Percentiles rank a stretch among this genome's conserved stretches.
Conservation (phyloP, 2,888 invertebrate genomes). For the Chironomus tentans region DNA sequence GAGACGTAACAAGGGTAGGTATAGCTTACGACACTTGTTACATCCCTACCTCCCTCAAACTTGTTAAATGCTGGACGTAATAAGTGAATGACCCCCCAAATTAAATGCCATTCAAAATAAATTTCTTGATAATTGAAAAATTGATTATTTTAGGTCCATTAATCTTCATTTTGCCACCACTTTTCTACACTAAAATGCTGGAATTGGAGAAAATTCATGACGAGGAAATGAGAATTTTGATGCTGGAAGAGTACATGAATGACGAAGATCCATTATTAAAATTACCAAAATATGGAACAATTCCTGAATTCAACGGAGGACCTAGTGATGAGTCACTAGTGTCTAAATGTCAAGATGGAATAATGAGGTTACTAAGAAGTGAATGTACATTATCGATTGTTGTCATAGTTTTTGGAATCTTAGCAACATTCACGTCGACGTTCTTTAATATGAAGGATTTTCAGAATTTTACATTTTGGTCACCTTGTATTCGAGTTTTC, state of each 20-base stretch:
- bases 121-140: too few relatives aligned
- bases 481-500: conserved; percentile 54
- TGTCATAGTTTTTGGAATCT: conserved; percentile 53
- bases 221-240: conserved; percentile 5
- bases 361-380: conserved; percentile 35
- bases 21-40: too few relatives aligned
- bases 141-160: conserved; percentile 50
- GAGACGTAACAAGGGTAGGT: too few relatives aligned
- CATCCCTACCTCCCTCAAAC: too few relatives aligned
- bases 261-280: neutral
- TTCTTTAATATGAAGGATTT: conserved; percentile 61
- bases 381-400: conserved; percentile 48
- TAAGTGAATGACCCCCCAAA: too few relatives aligned
- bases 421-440: conserved; percentile 58
- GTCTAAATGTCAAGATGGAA: neutral
- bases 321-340: conserved; percentile 30
- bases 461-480: conserved; percentile 47
- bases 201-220: conserved; percentile 43
- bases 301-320: conserved; percentile 28
- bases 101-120: too few relatives aligned
- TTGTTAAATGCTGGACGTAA: too few relatives aligned
- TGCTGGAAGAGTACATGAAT: neutral
- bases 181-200: conserved; percentile 65
- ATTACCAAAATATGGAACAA: conserved; percentile 13
- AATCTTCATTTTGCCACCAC: conserved; percentile 74